Evolutionary conservation across 2,797 vertebrate genomes (phyloP).

Genomic region (Epinephelus malabaricus): DNA sequence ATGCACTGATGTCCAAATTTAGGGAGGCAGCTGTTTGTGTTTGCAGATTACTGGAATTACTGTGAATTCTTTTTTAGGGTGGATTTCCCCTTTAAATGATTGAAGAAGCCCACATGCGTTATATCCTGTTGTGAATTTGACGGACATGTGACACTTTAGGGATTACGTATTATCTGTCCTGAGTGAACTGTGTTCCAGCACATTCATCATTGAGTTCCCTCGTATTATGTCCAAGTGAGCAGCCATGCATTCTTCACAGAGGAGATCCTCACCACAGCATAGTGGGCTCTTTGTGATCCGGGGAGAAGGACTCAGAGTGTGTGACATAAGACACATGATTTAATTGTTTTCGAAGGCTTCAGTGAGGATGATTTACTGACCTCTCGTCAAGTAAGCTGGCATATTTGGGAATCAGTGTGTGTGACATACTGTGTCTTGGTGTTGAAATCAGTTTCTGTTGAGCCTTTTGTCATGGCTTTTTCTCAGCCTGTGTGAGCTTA

Average conservation of each 20-base stretch:
- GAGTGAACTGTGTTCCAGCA: constrained; percentile 29
- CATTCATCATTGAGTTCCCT: constrained; percentile 48
- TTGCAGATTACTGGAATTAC: neutral
- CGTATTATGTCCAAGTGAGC: constrained; percentile 64
- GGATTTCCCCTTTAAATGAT: neutral
- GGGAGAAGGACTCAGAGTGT: constrained; percentile 16
- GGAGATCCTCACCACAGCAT: constrained; percentile 38
- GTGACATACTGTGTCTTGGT: neutral
- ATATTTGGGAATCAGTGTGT: neutral
- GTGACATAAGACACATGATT: constrained; percentile 19
- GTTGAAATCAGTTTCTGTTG: neutral
- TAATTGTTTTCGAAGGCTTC: constrained; percentile 1
- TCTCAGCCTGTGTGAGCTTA: neutral
- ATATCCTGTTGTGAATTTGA: neutral
- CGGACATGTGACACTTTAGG: neutral
- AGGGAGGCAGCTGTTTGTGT: constrained; percentile 23
- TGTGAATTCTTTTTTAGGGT: neutral
- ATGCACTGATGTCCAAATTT: constrained; percentile 22
- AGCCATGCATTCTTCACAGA: constrained; percentile 53
- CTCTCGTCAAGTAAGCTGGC: neutral
- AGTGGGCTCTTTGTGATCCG: constrained; percentile 61
- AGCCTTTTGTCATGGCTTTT: neutral
- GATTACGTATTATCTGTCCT: constrained; percentile 13
- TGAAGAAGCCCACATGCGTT: neutral
- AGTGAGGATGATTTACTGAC: neutral